Percentiles rank a stretch among this genome's conserved stretches.
phyloP scores from a whole-genome alignment of 2,113 vertebrate genomes.

The Promerops cafer region DNA sequence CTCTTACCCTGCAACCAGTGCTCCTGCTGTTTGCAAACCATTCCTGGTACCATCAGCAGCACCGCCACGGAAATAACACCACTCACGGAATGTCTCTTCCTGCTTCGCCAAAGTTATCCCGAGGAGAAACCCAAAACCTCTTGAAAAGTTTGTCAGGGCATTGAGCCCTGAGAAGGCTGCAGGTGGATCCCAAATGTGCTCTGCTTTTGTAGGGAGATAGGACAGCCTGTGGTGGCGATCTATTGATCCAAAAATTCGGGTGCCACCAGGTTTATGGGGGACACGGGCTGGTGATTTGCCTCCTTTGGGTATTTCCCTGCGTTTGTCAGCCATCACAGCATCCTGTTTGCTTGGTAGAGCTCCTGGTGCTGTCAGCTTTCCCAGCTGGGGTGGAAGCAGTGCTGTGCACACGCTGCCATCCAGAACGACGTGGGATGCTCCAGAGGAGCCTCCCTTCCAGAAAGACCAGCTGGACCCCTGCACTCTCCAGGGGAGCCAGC shows the following conservation, averaged over 20 bases:
- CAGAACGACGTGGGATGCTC: not conserved
- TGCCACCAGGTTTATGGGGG: not conserved
- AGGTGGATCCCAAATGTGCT: not conserved
- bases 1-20: not conserved
- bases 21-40: not conserved
- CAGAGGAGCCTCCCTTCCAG: not conserved
- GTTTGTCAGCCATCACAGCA: not conserved
- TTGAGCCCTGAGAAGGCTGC: not conserved
- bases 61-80: not conserved
- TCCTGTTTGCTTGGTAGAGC: not conserved
- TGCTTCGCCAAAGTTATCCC: not conserved
- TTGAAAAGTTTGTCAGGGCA: not conserved
- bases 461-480: not conserved
- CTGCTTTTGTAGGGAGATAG: not conserved
- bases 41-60: not conserved
- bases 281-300: not conserved
- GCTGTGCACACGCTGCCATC: not conserved
- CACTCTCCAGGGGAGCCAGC: not conserved
- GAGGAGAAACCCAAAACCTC: not conserved
- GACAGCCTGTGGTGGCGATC: not conserved
- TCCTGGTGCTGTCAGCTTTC: slow-evolving; percentile 19
- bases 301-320: not conserved
- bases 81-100: not conserved
- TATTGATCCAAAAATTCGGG: not conserved
- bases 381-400: not conserved